Percentiles rank a stretch among this genome's conserved stretches.
phyloP scores from a whole-genome alignment of 2,797 vertebrate genomes.

The Liparis tanakae region DNA sequence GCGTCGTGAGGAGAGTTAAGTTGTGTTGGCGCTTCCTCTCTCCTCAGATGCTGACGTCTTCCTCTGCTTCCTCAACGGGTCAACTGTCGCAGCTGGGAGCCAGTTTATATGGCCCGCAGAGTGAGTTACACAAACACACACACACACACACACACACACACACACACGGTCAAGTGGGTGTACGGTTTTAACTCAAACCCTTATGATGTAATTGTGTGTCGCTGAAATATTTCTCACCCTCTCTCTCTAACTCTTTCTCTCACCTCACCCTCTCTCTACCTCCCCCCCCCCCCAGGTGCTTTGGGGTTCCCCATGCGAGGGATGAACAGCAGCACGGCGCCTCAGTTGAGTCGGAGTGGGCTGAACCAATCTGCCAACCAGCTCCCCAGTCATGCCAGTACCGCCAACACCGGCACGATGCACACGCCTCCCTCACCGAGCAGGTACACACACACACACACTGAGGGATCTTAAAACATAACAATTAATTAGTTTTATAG shows the following conservation, averaged over 20 bases:
- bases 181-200: too few species aligned
- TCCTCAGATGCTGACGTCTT: constrained; percentile 89
- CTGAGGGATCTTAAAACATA: neutral
- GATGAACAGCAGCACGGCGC: constrained; percentile 95
- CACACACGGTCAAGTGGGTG: too few species aligned
- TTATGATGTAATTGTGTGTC: too few species aligned
- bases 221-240: too few species aligned
- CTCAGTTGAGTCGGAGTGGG: constrained; percentile 91
- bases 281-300: constrained; percentile 82
- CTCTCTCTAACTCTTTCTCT: too few species aligned
- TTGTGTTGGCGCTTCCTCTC: constrained; percentile 37
- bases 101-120: constrained; percentile 99
- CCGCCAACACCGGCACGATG: constrained; percentile 94
- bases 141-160: neutral
- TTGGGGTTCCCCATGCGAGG: constrained; percentile 97
- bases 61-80: constrained; percentile 96
- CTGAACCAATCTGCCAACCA: constrained; percentile 93
- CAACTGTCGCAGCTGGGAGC: constrained; percentile 99
- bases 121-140: constrained; percentile 81
- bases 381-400: constrained; percentile 90
- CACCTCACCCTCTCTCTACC: too few species aligned
- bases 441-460: constrained; percentile 83
- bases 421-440: constrained; percentile 98
- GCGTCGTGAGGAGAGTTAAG: neutral
- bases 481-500: neutral